These are phyloP conservation scores for Melangyna quadrimaculata DNA, from an alignment of 2,888 invertebrate species.

Conservation along the genomic window DNA sequence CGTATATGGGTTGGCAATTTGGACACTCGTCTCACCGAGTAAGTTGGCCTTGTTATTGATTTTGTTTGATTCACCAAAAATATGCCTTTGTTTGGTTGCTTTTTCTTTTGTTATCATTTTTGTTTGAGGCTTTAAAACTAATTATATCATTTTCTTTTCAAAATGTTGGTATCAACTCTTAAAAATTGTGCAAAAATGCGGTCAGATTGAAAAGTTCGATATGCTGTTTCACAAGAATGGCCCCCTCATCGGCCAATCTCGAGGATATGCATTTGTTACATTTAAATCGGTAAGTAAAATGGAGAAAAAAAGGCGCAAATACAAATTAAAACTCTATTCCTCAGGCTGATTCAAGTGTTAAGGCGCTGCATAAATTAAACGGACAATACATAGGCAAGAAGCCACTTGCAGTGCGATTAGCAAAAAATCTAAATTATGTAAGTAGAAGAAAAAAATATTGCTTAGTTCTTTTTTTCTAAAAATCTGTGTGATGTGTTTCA, in stretches of 20 bases:
- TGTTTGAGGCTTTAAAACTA: slow-evolving; percentile 54
- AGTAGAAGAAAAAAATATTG: slow-evolving; percentile 68
- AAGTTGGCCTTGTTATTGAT: slow-evolving; percentile 83
- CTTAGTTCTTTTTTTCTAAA: neutral
- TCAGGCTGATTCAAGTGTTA: slow-evolving; percentile 84
- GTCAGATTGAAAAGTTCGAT: slow-evolving; percentile 96
- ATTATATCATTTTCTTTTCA: slow-evolving; percentile 76
- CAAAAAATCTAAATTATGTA: slow-evolving; percentile 88
- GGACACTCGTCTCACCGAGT: slow-evolving; percentile 95
- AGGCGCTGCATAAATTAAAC: slow-evolving; percentile 88
- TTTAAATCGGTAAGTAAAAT: slow-evolving; percentile 83
- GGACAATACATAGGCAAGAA: slow-evolving; percentile 89
- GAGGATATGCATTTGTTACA: slow-evolving; percentile 97
- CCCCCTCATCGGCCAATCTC: slow-evolving; percentile 92
- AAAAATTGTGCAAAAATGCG: slow-evolving; percentile 97
- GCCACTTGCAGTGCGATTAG: slow-evolving; percentile 90
- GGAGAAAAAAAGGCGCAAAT: neutral
- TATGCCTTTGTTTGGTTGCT: neutral
- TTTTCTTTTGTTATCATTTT: neutral
- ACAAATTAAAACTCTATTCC: neutral
- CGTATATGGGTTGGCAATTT: slow-evolving; percentile 95
- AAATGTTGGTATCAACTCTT: slow-evolving; percentile 95
- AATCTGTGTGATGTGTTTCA: slow-evolving; percentile 76
- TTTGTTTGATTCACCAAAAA: slow-evolving; percentile 20
- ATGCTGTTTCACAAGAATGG: slow-evolving; percentile 96